Conservation (phyloP, 2,888 invertebrate genomes). For the Seira sanloemensis region DNA sequence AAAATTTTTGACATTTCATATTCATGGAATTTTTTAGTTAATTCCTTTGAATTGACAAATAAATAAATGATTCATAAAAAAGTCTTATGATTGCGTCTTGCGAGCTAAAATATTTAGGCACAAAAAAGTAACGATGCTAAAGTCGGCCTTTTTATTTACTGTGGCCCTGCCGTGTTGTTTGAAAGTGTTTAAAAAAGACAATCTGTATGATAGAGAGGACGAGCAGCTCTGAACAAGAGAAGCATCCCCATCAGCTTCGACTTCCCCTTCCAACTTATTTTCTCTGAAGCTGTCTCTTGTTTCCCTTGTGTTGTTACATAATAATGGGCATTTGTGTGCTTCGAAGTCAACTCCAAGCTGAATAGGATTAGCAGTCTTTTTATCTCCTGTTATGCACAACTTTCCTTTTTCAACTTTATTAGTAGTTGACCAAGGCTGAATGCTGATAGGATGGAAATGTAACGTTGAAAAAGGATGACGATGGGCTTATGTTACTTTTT, state of each 20-base stretch:
- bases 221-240: background rate
- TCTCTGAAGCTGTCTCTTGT: conserved; percentile 32
- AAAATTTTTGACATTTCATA: no score
- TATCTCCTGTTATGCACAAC: conserved; percentile 70
- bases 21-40: no score
- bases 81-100: no score
- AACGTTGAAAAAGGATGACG: conserved; percentile 13
- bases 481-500: conserved; percentile 29
- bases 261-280: conserved; percentile 2
- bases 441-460: conserved; percentile 60
- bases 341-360: conserved; percentile 61
- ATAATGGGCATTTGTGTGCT: conserved; percentile 33
- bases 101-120: no score
- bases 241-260: background rate
- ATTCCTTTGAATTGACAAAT: no score
- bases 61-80: no score
- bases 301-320: conserved; percentile 34
- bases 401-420: conserved; percentile 64
- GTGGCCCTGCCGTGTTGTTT: no score
- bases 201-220: no score
- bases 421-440: conserved; percentile 61
- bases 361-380: conserved; percentile 70
- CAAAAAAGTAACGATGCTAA: no score
- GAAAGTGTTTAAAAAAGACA: no score
- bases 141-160: no score